Evolutionary conservation across 1,140 invertebrate genomes (phyloP).

Genomic region (Drosophila ananassae): DNA sequence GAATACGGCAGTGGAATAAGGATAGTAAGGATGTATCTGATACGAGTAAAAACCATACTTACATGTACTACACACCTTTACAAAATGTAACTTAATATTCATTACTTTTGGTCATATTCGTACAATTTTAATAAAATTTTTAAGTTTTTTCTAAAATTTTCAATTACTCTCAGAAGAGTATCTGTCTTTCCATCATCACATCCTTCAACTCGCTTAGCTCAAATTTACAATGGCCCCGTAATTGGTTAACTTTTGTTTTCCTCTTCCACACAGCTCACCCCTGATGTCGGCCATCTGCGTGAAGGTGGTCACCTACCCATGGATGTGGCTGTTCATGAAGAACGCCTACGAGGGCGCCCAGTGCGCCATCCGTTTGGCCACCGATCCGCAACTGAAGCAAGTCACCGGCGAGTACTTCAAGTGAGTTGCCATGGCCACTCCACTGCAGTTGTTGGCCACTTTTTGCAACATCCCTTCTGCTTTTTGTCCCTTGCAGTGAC

Average conservation of each 20-base stretch:
- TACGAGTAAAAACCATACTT: background rate
- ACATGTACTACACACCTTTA: background rate
- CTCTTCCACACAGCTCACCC: conserved; percentile 77
- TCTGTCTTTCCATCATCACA: background rate
- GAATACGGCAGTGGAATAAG: background rate
- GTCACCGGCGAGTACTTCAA: conserved; percentile 88
- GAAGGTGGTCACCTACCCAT: conserved; percentile 86
- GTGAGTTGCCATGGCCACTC: conserved; percentile 83
- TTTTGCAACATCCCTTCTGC: conserved; percentile 20
- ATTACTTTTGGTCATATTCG: too few species aligned
- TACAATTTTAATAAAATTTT: too few species aligned
- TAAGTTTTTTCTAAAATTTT: background rate
- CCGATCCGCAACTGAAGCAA: conserved; percentile 86
- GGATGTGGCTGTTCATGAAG: conserved; percentile 89
- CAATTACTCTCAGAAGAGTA: background rate
- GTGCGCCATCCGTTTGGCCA: conserved; percentile 87
- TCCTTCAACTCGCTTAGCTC: background rate
- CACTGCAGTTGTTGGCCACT: conserved; percentile 37
- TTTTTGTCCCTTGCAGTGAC: conserved; percentile 84
- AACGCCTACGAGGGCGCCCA: conserved; percentile 88
- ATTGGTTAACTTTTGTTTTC: conserved; percentile 60
- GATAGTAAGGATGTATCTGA: background rate
- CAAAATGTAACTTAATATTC: too few species aligned
- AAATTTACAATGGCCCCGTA: conserved; percentile 56
- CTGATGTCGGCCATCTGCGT: conserved; percentile 84